Conservation (phyloP, 2,888 invertebrate species). For the Hermodice carunculata region DNA sequence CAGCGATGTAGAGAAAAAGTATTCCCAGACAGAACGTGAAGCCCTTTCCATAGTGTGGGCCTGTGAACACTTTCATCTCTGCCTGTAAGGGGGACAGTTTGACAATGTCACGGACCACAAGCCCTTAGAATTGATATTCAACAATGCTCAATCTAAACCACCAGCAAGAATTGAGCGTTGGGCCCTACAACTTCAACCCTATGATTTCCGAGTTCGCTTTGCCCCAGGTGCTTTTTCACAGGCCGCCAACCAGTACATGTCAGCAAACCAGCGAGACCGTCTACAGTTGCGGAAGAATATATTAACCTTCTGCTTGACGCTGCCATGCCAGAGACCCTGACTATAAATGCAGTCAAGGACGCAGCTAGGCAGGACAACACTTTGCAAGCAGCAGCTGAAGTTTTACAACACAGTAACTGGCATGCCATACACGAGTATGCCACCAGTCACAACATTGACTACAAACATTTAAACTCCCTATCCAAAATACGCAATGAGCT, state of each 20-base stretch:
- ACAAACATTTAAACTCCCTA: background rate
- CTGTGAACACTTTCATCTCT: constrained; percentile 52
- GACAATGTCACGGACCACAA: constrained; percentile 50
- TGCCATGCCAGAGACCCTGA: background rate
- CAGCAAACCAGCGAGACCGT: background rate
- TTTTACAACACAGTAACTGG: background rate
- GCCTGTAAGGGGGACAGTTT: constrained; percentile 48
- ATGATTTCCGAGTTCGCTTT: constrained; percentile 38
- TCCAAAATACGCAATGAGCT: constrained; percentile 4
- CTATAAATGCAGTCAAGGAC: background rate
- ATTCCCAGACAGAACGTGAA: constrained; percentile 50
- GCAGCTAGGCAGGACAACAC: background rate
- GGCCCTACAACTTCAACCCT: constrained; percentile 42
- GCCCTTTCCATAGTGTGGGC: constrained; percentile 39
- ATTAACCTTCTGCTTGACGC: background rate
- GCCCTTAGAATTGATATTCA: constrained; percentile 46
- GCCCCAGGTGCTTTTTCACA: constrained; percentile 41
- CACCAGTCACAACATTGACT: background rate
- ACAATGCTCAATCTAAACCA: constrained; percentile 43
- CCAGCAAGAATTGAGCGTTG: constrained; percentile 48
- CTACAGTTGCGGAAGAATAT: background rate
- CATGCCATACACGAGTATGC: too few species aligned
- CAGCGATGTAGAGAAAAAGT: constrained; percentile 42
- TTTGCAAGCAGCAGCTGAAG: background rate
- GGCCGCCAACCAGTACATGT: constrained; percentile 36